Percentiles rank a stretch among this genome's conserved stretches.
These are phyloP conservation scores for Diorhabda elongata DNA, from an alignment of 1,140 invertebrate genomes.

Conservation along the genomic window DNA sequence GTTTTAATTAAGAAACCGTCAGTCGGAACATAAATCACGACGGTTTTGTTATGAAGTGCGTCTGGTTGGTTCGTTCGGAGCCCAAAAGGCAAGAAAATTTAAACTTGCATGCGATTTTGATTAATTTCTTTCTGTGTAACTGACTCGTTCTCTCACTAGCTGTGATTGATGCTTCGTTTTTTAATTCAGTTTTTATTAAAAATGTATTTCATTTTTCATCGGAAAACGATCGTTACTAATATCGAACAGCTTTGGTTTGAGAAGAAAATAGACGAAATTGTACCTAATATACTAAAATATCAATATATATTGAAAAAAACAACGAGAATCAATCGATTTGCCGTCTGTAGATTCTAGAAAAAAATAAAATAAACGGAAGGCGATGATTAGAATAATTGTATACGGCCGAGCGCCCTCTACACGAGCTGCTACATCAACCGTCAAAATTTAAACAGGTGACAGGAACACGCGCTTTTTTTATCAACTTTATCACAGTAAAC, in stretches of 20 bases:
- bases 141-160: neutral
- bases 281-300: no score
- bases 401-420: slow-evolving; percentile 1
- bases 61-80: neutral
- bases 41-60: slow-evolving; percentile 6
- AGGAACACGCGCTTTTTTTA: neutral
- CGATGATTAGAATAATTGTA: slow-evolving; percentile 1
- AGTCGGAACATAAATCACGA: slow-evolving; percentile 13
- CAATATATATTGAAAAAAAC: no score
- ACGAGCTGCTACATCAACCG: neutral
- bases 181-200: slow-evolving; percentile 13
- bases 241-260: no score
- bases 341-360: neutral
- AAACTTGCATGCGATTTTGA: slow-evolving; percentile 10
- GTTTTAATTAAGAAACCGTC: slow-evolving; percentile 17
- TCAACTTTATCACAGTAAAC: no score
- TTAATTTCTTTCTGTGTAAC: slow-evolving; percentile 11
- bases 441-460: neutral
- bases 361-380: neutral
- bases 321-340: neutral
- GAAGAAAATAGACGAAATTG: no score
- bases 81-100: slow-evolving; percentile 2
- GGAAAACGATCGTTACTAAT: neutral
- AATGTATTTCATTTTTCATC: slow-evolving; percentile 11
- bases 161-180: slow-evolving; percentile 9